Base-by-base conservation (phyloP, 2,113 vertebrate species). In the Eulemur macaco region DNA sequence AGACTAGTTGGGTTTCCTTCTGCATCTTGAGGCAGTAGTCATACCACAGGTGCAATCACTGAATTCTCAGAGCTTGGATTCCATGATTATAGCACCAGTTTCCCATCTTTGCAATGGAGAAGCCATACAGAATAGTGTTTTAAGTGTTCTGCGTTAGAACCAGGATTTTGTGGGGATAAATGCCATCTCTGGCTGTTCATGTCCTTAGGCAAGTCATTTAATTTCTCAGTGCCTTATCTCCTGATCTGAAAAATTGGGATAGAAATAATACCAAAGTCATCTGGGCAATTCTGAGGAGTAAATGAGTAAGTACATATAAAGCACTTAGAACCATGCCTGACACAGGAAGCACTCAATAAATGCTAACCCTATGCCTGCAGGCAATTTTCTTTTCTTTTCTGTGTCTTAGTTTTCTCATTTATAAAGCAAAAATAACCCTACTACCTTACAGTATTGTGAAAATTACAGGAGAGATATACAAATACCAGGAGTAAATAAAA, bases 391-490 rank as follows among this genome's bases (percentile, higher is more conserved):
- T 77, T 78, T 8, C 42, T 78, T 50, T 94, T 78, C 37, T 94
- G 8, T 73, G 10, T 58, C 68, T 97, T 60, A 5, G 5, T 83
- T 91, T 94, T 80, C 81, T 94, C 42, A 69, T 71, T 89, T 93
- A 68, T 73, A 96, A 97, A 96, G 73, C 2, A 76, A 73, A 90
- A 97, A 64, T 88, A 78, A 69, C 76, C 21, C 10, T 68, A n/a
- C 42, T 58, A 85, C 4, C 11, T 93, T 47, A 80, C 12, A 89
- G 29, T 14, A 9, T 31, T 83, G 52, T 84, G 73, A 74, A 93
- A 88, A 64, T 94, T 81, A 92, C 10, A 86, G 18, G 54, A 82
- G 23, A 95, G 27, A 45, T 77, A 58, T 56, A 27, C 63, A 94
- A 91, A 93, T 45, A 14, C 45, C 23, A 84, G n/a, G 1, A 71